Base-by-base conservation (phyloP, 1,140 invertebrate genomes). In the Eufriesea mexicana region DNA sequence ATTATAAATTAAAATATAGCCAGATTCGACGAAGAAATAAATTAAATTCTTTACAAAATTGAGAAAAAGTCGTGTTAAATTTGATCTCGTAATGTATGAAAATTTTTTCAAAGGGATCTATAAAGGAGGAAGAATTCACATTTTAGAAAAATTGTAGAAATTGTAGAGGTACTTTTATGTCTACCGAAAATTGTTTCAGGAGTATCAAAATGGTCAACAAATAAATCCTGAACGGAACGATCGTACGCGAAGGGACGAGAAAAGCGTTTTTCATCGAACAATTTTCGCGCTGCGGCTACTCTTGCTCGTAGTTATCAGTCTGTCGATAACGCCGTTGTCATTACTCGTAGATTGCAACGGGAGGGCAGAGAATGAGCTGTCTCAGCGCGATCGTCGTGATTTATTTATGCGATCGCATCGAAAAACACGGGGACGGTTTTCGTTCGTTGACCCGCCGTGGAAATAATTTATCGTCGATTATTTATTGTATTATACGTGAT, bases 281-380 rank as follows among this genome's bases (percentile, higher is more conserved):
- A 47, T 61, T 75, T 73, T 75, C 59, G 57, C 57, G 45, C n/a
- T 20, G 57, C n/a, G 61, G 57, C 55, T 59, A 59, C 73, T 59
- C 73, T 45, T 57, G 51, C 45, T 57, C 64, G 45, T 57, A 55
- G 67, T 67, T 78, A 78, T 54, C 64, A 70, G 51, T 67, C 89
- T 90, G 84, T 89, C 89, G 88, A 89, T 91, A 91, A 88, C 86
- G 86, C 64, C 81, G 51, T 68, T 77, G 47, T 83, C 81, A 76
- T 70, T 83, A 76, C 35, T 68, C 74, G 45, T 77, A 51, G 55
- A 62, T 83, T 67, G 81, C 64, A 55, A 78, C 70, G 73, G 80
- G 67, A 42, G 66, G 54, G 45, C 61, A 47, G 47, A 51, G 47
- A 77, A 83, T 78, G 81, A 83, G 68, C 68, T 79, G 68, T 62